Conservation (phyloP, 2,888 invertebrate species). For the Erpobdella octoculata region DNA sequence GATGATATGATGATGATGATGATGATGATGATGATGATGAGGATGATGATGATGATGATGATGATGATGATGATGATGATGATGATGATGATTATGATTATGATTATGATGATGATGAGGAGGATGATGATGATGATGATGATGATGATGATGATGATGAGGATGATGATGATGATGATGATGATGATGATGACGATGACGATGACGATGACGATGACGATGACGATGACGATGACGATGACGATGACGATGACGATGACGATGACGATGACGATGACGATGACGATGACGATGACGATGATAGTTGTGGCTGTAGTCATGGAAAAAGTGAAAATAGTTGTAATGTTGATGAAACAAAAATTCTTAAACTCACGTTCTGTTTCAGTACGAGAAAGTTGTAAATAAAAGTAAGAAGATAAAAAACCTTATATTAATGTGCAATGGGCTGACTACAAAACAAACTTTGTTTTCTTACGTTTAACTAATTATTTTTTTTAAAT, state of each 20-base stretch:
- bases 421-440: too few relatives aligned
- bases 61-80: conserved; percentile 25
- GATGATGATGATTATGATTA: conserved; percentile 23
- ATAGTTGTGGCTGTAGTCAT: too few relatives aligned
- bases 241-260: conserved; percentile 28
- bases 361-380: too few relatives aligned
- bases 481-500: too few relatives aligned
- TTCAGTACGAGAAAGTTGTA: too few relatives aligned
- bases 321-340: too few relatives aligned
- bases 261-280: conserved; percentile 27
- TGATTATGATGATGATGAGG: conserved; percentile 18
- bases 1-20: conserved; percentile 20
- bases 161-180: conserved; percentile 23
- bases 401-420: too few relatives aligned
- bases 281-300: conserved; percentile 26
- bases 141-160: conserved; percentile 23
- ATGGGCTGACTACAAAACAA: too few relatives aligned
- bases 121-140: conserved; percentile 23
- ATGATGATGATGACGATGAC: conserved; percentile 30
- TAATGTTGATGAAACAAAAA: too few relatives aligned
- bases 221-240: conserved; percentile 27
- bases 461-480: too few relatives aligned
- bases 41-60: conserved; percentile 15
- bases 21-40: conserved; percentile 1
- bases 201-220: conserved; percentile 30